A percentile compares a stretch with the other conserved stretches of the same genome.
Evolutionary conservation across 2,797 vertebrate genomes (phyloP).

Genomic region (Erethizon dorsatum): DNA sequence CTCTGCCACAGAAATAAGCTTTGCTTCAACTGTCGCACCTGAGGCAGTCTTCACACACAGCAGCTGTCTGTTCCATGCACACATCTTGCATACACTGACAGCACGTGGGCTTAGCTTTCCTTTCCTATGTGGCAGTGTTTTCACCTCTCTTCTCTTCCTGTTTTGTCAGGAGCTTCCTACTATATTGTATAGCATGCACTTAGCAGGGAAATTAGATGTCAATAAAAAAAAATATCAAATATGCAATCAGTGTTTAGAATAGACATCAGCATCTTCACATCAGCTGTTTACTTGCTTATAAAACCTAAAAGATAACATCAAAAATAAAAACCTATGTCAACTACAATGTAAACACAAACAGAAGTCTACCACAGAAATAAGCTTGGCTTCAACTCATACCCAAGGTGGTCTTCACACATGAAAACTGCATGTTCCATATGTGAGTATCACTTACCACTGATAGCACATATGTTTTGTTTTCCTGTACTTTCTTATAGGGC

Average conservation of each 20-base stretch:
- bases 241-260: not conserved
- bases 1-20: too few species aligned
- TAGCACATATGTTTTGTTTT: not conserved
- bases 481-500: not conserved
- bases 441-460: not conserved
- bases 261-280: not conserved
- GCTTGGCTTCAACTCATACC: not conserved
- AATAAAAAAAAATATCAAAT: not conserved
- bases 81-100: too few species aligned
- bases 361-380: not conserved
- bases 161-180: not conserved
- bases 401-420: not conserved
- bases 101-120: too few species aligned
- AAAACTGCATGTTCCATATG: not conserved
- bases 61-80: too few species aligned
- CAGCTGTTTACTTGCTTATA: not conserved
- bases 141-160: not conserved
- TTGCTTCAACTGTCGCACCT: too few species aligned
- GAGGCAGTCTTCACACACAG: too few species aligned
- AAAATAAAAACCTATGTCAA: not conserved
- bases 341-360: not conserved
- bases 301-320: not conserved
- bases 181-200: not conserved
- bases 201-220: not conserved
- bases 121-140: too few species aligned